Percentiles rank a stretch among this genome's conserved stretches.
Evolutionary conservation across 2,797 vertebrate species (phyloP).

Genomic region (Delichon dasypus): DNA sequence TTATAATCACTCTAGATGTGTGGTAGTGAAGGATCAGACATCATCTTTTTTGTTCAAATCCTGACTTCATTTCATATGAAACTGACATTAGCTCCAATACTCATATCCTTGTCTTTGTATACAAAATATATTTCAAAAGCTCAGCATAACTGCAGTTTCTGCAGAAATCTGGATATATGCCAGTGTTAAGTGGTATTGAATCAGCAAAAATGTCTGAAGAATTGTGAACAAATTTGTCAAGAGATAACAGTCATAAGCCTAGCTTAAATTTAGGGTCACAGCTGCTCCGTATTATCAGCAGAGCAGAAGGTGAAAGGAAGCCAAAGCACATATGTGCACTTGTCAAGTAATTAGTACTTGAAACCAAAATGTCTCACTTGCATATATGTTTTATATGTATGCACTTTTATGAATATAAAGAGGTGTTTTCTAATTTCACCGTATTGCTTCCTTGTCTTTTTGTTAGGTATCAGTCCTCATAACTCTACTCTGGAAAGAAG

Average conservation of each 20-base stretch:
- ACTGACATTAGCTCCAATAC: background rate
- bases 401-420: background rate
- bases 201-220: constrained; percentile 21
- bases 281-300: background rate
- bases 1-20: background rate
- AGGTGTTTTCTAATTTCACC: background rate
- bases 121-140: background rate
- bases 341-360: background rate
- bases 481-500: background rate
- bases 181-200: background rate
- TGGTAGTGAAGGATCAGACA: background rate
- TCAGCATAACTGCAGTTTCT: background rate
- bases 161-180: background rate
- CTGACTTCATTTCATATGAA: background rate
- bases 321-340: background rate
- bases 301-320: background rate
- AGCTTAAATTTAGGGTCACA: background rate
- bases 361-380: background rate
- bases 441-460: background rate
- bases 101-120: background rate
- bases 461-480: background rate
- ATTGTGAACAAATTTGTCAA: constrained; percentile 13
- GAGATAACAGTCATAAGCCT: background rate
- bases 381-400: background rate
- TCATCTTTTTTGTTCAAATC: background rate